A percentile compares a stretch with the other conserved stretches of the same genome.
Conservation (phyloP, 2,797 vertebrate genomes). For the Lemur catta region DNA sequence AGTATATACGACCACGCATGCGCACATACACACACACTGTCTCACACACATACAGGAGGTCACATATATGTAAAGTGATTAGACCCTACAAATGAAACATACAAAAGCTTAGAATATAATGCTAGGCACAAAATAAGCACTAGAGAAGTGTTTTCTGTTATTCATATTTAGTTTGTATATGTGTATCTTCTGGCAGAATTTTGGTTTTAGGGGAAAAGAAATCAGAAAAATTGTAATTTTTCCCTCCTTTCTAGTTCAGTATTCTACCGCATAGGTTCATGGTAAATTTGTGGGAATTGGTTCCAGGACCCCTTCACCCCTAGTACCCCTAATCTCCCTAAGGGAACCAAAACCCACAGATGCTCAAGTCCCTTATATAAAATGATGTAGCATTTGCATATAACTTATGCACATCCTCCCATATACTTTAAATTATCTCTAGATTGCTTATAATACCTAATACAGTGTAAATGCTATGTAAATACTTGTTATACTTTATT, state of each 20-base stretch:
- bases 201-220: not conserved
- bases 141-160: not conserved
- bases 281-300: not conserved
- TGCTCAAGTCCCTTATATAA: not conserved
- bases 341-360: not conserved
- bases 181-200: not conserved
- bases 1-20: rapidly evolving
- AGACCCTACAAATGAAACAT: not conserved
- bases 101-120: not conserved
- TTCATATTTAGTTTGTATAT: not conserved
- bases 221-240: not conserved
- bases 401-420: not conserved
- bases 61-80: not conserved
- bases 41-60: not conserved
- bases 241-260: not conserved
- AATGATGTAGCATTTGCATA: not conserved
- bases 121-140: not conserved
- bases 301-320: not conserved
- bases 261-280: not conserved
- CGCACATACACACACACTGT: not conserved
- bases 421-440: not conserved
- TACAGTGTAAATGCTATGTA: not conserved
- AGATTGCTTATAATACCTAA: not conserved
- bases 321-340: not conserved
- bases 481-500: not conserved